Percentiles rank a stretch among this genome's conserved stretches.
Evolutionary conservation across 2,888 invertebrate species (phyloP).

Genomic region (Rhagophthalmus giganteus): DNA sequence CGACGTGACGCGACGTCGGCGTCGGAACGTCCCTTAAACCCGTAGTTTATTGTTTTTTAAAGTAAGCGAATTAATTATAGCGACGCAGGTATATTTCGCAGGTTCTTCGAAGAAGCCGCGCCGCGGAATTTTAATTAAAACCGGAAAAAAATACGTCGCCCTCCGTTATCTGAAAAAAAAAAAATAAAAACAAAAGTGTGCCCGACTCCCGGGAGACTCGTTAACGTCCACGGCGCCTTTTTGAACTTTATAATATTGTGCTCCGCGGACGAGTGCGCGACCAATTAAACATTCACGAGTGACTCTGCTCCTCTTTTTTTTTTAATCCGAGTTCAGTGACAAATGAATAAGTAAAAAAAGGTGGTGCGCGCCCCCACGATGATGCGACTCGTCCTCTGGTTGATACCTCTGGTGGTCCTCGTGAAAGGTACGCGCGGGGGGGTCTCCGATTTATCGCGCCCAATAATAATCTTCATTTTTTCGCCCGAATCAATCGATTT

Average conservation of each 20-base stretch:
- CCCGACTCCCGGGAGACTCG: background rate
- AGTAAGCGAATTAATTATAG: background rate
- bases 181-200: too few relatives aligned
- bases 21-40: too few relatives aligned
- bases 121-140: background rate
- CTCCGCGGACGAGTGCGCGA: conserved; percentile 14
- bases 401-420: conserved; percentile 8
- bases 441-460: background rate
- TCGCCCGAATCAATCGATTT: too few relatives aligned
- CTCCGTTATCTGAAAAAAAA: too few relatives aligned
- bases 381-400: conserved; percentile 5
- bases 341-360: conserved; percentile 16
- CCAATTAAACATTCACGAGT: conserved; percentile 24
- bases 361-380: conserved; percentile 1
- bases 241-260: conserved; percentile 19
- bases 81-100: background rate
- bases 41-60: background rate
- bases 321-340: too few relatives aligned
- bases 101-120: background rate
- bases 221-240: background rate
- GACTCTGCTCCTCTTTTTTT: conserved; percentile 13
- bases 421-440: conserved; percentile 18
- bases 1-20: too few relatives aligned
- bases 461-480: too few relatives aligned
- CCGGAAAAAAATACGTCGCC: background rate